A percentile compares a stretch with the other conserved stretches of the same genome.
Conservation (phyloP, 2,113 vertebrate genomes). For the Megaptera novaeangliae region DNA sequence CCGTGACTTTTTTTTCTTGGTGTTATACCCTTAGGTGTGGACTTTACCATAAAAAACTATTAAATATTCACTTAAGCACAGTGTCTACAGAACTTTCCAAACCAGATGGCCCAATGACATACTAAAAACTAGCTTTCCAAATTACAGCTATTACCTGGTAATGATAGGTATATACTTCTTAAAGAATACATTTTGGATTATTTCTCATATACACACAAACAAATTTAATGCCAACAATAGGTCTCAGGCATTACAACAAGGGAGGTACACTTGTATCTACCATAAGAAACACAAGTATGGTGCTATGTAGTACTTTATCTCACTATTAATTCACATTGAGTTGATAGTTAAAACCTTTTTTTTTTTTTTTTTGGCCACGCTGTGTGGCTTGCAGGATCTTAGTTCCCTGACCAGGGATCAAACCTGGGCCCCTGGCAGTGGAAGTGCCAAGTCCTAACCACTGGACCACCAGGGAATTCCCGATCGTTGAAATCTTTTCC, state of each 20-base stretch:
- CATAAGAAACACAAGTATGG: neutral
- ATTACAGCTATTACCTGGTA: neutral
- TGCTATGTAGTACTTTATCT: neutral
- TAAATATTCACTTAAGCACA: neutral
- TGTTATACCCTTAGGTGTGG: neutral
- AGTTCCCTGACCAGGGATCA: neutral
- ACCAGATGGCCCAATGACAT: neutral
- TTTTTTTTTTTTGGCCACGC: neutral
- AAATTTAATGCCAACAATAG: neutral
- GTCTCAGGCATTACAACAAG: neutral
- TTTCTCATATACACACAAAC: neutral
- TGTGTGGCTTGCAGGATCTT: neutral
- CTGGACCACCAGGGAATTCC: neutral
- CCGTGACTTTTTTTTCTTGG: neutral
- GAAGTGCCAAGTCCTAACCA: neutral
- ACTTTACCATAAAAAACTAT: neutral
- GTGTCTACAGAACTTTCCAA: neutral
- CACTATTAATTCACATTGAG: neutral
- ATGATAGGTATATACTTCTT: neutral
- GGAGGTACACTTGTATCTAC: neutral
- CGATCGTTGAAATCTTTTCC: neutral
- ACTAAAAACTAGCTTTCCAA: neutral
- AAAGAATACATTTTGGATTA: neutral
- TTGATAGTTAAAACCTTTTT: neutral
- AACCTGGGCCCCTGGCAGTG: neutral